A percentile compares a stretch with the other conserved stretches of the same genome.
These are phyloP conservation scores for Lithophane semibrunnea DNA, from an alignment of 2,888 invertebrate genomes.

Conservation along the genomic window DNA sequence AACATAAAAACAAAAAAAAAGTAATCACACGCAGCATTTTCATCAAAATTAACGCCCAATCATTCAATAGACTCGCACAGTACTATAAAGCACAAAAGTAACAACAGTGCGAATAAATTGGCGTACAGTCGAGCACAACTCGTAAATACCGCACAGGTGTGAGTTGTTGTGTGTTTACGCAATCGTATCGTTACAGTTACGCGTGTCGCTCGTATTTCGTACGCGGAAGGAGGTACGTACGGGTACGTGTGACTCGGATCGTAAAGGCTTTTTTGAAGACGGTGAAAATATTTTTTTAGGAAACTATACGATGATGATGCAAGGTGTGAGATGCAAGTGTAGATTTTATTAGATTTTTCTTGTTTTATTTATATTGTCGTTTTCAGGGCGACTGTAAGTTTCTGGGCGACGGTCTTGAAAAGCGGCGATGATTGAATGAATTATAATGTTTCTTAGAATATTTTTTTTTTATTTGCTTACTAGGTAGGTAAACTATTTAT, in stretches of 20 bases:
- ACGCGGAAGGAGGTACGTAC: conserved; percentile 51
- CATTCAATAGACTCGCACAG: conserved; percentile 54
- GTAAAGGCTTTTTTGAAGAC: conserved; percentile 43
- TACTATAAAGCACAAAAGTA: conserved; percentile 59
- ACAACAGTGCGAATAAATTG: conserved; percentile 59
- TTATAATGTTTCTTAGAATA: neutral
- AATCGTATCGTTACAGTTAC: conserved; percentile 72
- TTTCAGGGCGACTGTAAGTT: neutral
- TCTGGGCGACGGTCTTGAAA: neutral
- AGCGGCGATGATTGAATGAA: too few relatives aligned
- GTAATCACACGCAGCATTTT: neutral
- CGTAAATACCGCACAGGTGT: conserved; percentile 76
- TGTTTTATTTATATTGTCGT: too few relatives aligned
- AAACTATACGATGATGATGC: conserved; percentile 14
- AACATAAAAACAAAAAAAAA: neutral
- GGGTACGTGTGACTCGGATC: conserved; percentile 49
- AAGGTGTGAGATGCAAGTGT: conserved; percentile 6
- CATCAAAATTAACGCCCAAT: conserved; percentile 52
- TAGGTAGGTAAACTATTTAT: neutral
- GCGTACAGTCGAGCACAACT: conserved; percentile 61
- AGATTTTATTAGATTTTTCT: neutral
- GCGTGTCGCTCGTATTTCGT: conserved; percentile 69
- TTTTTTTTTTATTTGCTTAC: too few relatives aligned
- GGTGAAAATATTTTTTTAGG: conserved; percentile 6
- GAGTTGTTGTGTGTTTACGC: conserved; percentile 74